These are phyloP conservation scores for Chrysochloris asiatica DNA, from an alignment of 2,113 vertebrate species.

Conservation along the genomic window DNA sequence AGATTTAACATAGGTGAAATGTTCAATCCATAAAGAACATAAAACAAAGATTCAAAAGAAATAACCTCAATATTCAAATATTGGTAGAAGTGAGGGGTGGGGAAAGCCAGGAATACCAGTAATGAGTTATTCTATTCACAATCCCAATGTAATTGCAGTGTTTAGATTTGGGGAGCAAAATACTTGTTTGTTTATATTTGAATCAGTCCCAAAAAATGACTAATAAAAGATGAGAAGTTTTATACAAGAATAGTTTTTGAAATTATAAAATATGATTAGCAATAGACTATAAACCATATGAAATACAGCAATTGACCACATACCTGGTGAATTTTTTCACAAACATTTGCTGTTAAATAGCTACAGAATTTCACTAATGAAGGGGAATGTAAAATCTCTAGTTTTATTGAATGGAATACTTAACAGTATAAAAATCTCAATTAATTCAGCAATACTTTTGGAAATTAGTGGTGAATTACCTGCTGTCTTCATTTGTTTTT, in stretches of 20 bases:
- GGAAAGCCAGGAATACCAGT: neutral
- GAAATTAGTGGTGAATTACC: constrained; percentile 36
- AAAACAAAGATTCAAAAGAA: constrained; percentile 10
- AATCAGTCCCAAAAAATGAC: neutral
- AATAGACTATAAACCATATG: neutral
- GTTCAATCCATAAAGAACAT: neutral
- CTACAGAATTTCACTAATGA: constrained; percentile 14
- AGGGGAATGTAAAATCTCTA: neutral
- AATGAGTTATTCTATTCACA: neutral
- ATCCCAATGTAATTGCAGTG: neutral
- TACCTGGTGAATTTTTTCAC: neutral
- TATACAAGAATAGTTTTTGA: neutral
- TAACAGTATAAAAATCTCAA: neutral
- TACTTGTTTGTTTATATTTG: neutral
- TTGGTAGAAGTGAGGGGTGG: neutral
- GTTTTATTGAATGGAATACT: neutral
- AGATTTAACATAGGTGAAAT: neutral
- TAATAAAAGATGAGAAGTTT: constrained; percentile 5
- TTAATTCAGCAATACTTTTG: neutral
- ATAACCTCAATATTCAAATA: neutral
- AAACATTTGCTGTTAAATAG: neutral
- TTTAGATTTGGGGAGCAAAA: neutral
- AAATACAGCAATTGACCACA: neutral
- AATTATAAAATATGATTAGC: neutral
- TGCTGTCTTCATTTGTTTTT: constrained; percentile 51